Base-by-base conservation (phyloP, 23 tunicate genomes). In the Diplosoma virens region DNA sequence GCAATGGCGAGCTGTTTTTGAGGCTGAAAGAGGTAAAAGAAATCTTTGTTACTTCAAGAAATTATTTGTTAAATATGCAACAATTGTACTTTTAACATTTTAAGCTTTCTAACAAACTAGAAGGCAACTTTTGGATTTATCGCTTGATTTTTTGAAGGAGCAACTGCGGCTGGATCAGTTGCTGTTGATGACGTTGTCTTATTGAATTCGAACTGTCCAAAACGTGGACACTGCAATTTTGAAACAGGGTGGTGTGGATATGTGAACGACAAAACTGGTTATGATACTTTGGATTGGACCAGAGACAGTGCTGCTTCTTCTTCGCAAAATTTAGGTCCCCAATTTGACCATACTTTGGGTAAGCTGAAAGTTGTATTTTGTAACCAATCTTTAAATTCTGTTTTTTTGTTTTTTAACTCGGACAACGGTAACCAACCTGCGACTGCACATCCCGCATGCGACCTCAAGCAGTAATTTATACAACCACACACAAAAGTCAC, bases 281-380 rank as follows among this genome's bases (percentile, higher is more conserved):
- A 18, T 25, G 97, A 92, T 48, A 35, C 81, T 4, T 48, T 92
- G 0, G 87, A 92, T 61, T 92, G 97, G 97, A 47, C 87, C 22
- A 74, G 92, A 60, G 87, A 73, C 73, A 81, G 76, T 16, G 77
- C 81, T 1, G 83, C 92, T 17, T 66, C 23, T 7, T 75, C 92
- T 0, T 22, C 60, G 0, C 66, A 53, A 1, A 36, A 66, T 50
- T 35, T 71, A 28, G 89, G 82, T 18, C 97, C 97, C 21, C 47
- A 65, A 24, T 87, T 89, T 37, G 97, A 92, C 46, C 92, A 92
- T 54, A 92, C 92, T 30, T 70, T 68, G 3, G 97, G 97, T 88
- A 71, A 21, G 33, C n/a, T 64, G 17, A 11, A 22, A 41, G 7
- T n/a, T 58, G n/a, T n/a, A n/a, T n/a, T n/a, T n/a, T n/a, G n/a